Conservation (phyloP, 2,113 vertebrate species). For the Lipophrys pholis region DNA sequence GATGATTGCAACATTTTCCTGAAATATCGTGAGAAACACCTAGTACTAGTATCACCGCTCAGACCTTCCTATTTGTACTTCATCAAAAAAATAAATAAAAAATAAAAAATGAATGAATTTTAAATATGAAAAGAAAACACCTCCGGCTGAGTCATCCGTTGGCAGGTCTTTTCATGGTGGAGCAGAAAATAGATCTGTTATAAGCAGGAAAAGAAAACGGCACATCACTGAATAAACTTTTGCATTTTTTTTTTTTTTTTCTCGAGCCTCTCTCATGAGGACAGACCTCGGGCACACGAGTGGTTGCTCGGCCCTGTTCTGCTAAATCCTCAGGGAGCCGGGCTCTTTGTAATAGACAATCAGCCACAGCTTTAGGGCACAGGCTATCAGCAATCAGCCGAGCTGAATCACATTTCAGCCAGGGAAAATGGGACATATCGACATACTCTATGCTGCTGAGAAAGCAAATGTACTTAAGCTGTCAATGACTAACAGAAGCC, state of each 20-base stretch:
- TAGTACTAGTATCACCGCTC: slow-evolving; percentile 1
- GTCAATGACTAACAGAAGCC: slow-evolving; percentile 39
- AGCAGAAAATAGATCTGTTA: slow-evolving; percentile 35
- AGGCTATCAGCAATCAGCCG: slow-evolving; percentile 39
- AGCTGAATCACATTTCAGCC: slow-evolving; percentile 44
- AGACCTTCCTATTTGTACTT: slow-evolving; percentile 34
- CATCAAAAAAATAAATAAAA: not conserved
- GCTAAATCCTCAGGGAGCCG: slow-evolving; percentile 27
- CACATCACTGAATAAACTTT: slow-evolving; percentile 25
- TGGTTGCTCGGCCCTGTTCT: slow-evolving; percentile 30
- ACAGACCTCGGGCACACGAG: slow-evolving; percentile 10
- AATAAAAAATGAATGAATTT: slow-evolving; percentile 38
- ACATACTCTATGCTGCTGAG: slow-evolving; percentile 53
- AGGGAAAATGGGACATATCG: slow-evolving; percentile 56
- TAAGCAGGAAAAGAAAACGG: not conserved
- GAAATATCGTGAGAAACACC: not conserved
- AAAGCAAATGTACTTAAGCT: slow-evolving; percentile 58
- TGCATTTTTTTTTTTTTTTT: slow-evolving; percentile 10
- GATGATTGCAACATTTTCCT: slow-evolving; percentile 1
- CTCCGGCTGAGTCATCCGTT: slow-evolving; percentile 34
- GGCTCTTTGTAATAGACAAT: slow-evolving; percentile 52
- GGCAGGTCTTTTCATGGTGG: slow-evolving; percentile 34
- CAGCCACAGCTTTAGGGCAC: slow-evolving; percentile 37
- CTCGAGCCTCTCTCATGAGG: slow-evolving; percentile 10
- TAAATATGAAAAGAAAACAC: slow-evolving; percentile 51